A percentile compares a stretch with the other conserved stretches of the same genome.
Evolutionary conservation across 2,797 vertebrate genomes (phyloP).

Genomic region (Halcyon leucocephala): DNA sequence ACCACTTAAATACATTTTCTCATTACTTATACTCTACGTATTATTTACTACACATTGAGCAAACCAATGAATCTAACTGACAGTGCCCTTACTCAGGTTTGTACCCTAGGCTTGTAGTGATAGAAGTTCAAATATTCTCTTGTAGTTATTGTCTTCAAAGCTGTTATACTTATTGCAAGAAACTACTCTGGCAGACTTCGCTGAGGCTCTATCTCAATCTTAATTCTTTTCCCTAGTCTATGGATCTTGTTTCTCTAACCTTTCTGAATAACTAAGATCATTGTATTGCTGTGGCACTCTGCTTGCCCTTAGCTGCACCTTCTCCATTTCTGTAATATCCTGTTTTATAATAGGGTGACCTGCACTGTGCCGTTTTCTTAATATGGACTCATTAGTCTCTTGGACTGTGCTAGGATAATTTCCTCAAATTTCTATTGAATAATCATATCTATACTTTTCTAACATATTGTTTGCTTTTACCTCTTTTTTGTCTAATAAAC

Average conservation of each 20-base stretch:
- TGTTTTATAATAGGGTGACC: constrained; percentile 66
- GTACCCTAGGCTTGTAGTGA: background rate
- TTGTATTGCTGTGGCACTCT: constrained; percentile 37
- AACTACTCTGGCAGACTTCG: background rate
- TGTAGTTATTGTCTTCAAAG: constrained; percentile 29
- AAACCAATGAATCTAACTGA: background rate
- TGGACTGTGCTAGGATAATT: constrained; percentile 43
- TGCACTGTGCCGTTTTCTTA: constrained; percentile 30
- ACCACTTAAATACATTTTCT: background rate
- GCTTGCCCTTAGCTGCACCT: constrained; percentile 48
- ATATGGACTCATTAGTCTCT: constrained; percentile 59
- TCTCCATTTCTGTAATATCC: constrained; percentile 64
- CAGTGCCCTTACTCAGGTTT: background rate
- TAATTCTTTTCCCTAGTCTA: constrained; percentile 8
- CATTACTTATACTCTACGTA: background rate
- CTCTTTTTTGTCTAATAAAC: constrained; percentile 47
- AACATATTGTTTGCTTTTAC: constrained; percentile 47
- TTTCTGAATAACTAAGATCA: constrained; percentile 31
- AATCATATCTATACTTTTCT: constrained; percentile 50
- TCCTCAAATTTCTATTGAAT: constrained; percentile 67
- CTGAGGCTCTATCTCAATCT: constrained; percentile 12
- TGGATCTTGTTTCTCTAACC: constrained; percentile 49
- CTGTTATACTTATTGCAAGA: background rate
- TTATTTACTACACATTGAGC: background rate
- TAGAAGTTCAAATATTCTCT: constrained; percentile 12